phyloP scores from a whole-genome alignment of 2,113 vertebrate species.

The Scophthalmus maximus region DNA sequence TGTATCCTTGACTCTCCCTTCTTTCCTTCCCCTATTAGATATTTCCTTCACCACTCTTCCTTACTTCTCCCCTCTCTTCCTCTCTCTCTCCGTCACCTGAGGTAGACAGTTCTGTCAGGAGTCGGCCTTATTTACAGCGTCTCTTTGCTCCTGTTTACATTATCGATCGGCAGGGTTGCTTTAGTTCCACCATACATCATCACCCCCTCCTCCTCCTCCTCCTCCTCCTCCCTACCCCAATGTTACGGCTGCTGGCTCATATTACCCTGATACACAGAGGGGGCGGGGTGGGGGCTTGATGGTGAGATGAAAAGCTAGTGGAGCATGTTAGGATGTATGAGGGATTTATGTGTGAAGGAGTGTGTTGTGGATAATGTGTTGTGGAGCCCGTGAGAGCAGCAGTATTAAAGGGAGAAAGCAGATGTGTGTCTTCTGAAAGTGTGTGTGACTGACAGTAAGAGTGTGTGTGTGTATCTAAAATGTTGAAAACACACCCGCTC shows the following conservation, averaged over 20 bases:
- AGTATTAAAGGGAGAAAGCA: constrained; percentile 37
- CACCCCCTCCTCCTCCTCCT: constrained; percentile 27
- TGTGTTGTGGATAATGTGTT: constrained; percentile 51
- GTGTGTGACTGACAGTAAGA: constrained; percentile 38
- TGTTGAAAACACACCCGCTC: constrained; percentile 21
- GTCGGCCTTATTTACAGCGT: constrained; percentile 81
- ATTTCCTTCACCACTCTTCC: constrained; percentile 51
- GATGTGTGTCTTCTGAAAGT: constrained; percentile 33
- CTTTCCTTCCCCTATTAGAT: constrained; percentile 33
- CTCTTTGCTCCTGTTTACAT: constrained; percentile 84
- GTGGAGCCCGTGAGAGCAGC: constrained; percentile 34
- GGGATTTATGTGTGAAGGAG: constrained; percentile 71
- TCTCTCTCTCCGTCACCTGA: constrained; percentile 66
- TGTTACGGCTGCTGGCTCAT: constrained; percentile 66
- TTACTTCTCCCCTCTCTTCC: constrained; percentile 7
- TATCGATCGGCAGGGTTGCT: constrained; percentile 83
- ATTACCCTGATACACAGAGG: constrained; percentile 67
- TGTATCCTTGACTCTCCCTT: constrained; percentile 27
- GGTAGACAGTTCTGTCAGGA: constrained; percentile 79
- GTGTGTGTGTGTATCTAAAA: constrained; percentile 17
- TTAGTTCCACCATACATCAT: constrained; percentile 84
- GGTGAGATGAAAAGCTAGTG: constrained; percentile 61
- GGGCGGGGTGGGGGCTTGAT: constrained; percentile 17
- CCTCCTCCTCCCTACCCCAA: constrained; percentile 14
- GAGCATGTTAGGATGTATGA: constrained; percentile 72